Evolutionary conservation across 2,113 vertebrate genomes (phyloP), one percentile per base, ranked within the genome.

Genomic region (Vimba vimba): DNA sequence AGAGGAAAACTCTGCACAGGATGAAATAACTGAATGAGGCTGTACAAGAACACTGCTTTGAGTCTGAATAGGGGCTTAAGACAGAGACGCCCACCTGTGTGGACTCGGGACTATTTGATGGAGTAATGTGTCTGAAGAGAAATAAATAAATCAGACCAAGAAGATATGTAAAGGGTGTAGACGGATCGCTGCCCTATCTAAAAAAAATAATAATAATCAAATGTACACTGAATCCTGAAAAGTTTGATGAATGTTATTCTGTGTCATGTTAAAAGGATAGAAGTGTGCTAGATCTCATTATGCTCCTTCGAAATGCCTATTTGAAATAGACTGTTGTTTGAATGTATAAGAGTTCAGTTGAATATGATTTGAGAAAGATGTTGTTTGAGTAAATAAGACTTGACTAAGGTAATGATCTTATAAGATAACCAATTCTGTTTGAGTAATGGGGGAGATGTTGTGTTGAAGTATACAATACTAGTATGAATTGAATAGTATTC

Each of bases 121-220:
- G 36, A 73, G 4, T 43, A 43, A 73, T 73, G 19, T 73, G 27
- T 39, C 47, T 36, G 68, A 69, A 19, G 17, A 69, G 33, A 36
- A 39, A 69, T 2, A 69, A 69, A 69, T 39, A 69, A 69, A 4
- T 36, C 68, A 69, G 68, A 39, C 33, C 64, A 39, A 69, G 68
- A 69, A 39, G 68, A 69, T 21, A 69, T 69, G 33, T 69, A 36
- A 69, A 39, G 6, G 66, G 66, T 69, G 66, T 69, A 39, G 66
- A 25, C 6, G 17, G 68, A 69, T 39, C 3, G 17, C 55, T 60
- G 27, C 33, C 76, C 78, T 86, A 8, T 39, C 6, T 21, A 17
- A 30, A 30, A 30, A 30, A 30, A 30, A 30, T 30, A 10, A 33
- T 27, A 27, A 30, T 5, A 66, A 1, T 62, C 9, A n/a, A 25